Evolutionary conservation across 2,888 invertebrate species (phyloP).

Genomic region (Schrankia costaestrigalis): DNA sequence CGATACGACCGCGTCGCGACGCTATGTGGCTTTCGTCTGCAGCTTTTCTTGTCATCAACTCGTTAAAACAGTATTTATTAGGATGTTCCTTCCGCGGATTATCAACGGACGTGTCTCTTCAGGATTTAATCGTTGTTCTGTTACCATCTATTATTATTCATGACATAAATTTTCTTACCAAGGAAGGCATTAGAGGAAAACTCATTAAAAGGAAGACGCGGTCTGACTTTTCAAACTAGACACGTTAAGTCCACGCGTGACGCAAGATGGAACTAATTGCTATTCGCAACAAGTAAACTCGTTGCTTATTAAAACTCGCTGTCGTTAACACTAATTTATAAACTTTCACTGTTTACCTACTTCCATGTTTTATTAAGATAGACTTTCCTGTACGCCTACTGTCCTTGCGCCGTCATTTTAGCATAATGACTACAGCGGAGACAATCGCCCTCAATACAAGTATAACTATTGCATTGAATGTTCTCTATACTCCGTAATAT

Average conservation of each 20-base stretch:
- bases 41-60: conserved; percentile 54
- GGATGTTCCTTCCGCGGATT: conserved; percentile 65
- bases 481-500: no score
- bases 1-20: conserved; percentile 3
- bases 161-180: conserved; percentile 76
- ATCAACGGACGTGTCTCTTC: conserved; percentile 65
- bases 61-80: conserved; percentile 65
- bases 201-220: conserved; percentile 79
- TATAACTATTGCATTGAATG: no score
- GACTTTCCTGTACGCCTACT: no score
- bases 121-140: conserved; percentile 71
- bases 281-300: conserved; percentile 64
- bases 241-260: conserved; percentile 79
- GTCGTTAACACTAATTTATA: conserved; percentile 66
- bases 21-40: conserved; percentile 6
- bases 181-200: conserved; percentile 77
- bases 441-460: no score
- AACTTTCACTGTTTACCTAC: conserved; percentile 43
- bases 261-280: conserved; percentile 65
- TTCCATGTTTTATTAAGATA: conserved; percentile 33
- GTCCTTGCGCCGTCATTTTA: no score
- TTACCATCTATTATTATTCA: conserved; percentile 76
- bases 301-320: conserved; percentile 69
- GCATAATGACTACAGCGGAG: no score
- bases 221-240: conserved; percentile 78